Evolutionary conservation across 2,888 invertebrate species (phyloP).

Genomic region (Sicus ferrugineus): DNA sequence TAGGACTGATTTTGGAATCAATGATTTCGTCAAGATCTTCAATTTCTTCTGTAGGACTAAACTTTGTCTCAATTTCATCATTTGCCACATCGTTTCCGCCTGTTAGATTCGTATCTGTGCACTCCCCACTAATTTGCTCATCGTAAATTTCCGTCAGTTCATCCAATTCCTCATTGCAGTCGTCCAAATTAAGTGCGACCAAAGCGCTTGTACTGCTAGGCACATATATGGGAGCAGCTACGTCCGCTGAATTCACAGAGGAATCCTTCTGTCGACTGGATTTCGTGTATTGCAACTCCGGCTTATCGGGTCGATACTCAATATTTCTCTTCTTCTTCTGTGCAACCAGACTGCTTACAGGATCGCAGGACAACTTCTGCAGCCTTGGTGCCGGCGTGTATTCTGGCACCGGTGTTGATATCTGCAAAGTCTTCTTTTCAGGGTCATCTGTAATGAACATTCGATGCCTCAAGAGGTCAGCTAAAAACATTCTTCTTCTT

Average conservation of each 20-base stretch:
- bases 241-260: slow-evolving; percentile 31
- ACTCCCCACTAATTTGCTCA: slow-evolving; percentile 36
- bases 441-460: slow-evolving; percentile 45
- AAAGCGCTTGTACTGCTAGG: slow-evolving; percentile 42
- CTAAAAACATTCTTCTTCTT: background rate
- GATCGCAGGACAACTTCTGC: slow-evolving; percentile 52
- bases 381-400: slow-evolving; percentile 61
- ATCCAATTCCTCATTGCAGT: slow-evolving; percentile 50
- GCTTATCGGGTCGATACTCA: slow-evolving; percentile 63
- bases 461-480: background rate
- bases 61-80: slow-evolving; percentile 1
- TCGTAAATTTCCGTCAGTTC: slow-evolving; percentile 47
- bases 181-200: slow-evolving; percentile 43
- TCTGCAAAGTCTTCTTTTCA: slow-evolving; percentile 42
- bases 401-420: slow-evolving; percentile 47
- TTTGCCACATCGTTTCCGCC: slow-evolving; percentile 18
- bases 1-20: background rate
- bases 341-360: slow-evolving; percentile 42
- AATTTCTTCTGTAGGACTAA: background rate
- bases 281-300: slow-evolving; percentile 50
- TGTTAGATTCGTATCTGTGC: slow-evolving; percentile 13
- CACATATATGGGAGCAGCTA: slow-evolving; percentile 57
- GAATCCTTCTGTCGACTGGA: slow-evolving; percentile 1
- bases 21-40: background rate
- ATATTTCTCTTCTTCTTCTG: slow-evolving; percentile 55